Conservation (phyloP, 2,797 vertebrate species). For the Macropodus opercularis region DNA sequence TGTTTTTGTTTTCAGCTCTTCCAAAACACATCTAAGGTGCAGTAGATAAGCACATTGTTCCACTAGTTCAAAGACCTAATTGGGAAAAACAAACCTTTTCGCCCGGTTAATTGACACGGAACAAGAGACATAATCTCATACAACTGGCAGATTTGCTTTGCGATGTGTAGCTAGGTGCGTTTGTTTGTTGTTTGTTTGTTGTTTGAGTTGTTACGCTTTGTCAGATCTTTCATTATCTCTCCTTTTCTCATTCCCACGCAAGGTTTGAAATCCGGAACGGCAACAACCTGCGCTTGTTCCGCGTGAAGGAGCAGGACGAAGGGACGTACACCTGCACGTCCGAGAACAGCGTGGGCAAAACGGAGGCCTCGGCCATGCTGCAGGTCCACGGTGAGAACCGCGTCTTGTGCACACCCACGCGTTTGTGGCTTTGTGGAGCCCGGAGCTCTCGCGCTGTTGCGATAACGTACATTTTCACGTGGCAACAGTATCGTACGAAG, state of each 20-base stretch:
- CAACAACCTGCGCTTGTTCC: slow-evolving; percentile 87
- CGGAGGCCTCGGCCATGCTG: slow-evolving; percentile 90
- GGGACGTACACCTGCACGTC: slow-evolving; percentile 95
- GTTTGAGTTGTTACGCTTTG: background rate
- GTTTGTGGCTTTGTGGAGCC: too few species aligned
- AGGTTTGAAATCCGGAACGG: slow-evolving; percentile 94
- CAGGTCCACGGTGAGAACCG: slow-evolving; percentile 89
- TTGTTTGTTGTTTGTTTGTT: too few species aligned
- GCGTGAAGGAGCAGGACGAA: slow-evolving; percentile 88
- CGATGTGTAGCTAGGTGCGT: slow-evolving; percentile 40
- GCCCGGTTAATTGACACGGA: slow-evolving; percentile 50
- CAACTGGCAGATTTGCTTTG: slow-evolving; percentile 22
- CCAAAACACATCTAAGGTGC: slow-evolving; percentile 20
- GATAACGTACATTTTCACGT: slow-evolving; percentile 26
- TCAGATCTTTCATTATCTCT: slow-evolving; percentile 42
- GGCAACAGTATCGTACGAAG: slow-evolving; percentile 34
- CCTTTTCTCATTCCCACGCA: slow-evolving; percentile 31
- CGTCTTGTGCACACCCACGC: slow-evolving; percentile 57
- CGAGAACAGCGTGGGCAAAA: slow-evolving; percentile 94
- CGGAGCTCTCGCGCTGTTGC: slow-evolving; percentile 41
- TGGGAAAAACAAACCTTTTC: slow-evolving; percentile 15
- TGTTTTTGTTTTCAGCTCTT: slow-evolving; percentile 31
- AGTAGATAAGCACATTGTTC: slow-evolving; percentile 36
- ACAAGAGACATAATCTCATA: slow-evolving; percentile 39
- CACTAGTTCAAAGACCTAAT: slow-evolving; percentile 30